Evolutionary conservation across 2,797 vertebrate species (phyloP).

Genomic region (Zalophus californianus): DNA sequence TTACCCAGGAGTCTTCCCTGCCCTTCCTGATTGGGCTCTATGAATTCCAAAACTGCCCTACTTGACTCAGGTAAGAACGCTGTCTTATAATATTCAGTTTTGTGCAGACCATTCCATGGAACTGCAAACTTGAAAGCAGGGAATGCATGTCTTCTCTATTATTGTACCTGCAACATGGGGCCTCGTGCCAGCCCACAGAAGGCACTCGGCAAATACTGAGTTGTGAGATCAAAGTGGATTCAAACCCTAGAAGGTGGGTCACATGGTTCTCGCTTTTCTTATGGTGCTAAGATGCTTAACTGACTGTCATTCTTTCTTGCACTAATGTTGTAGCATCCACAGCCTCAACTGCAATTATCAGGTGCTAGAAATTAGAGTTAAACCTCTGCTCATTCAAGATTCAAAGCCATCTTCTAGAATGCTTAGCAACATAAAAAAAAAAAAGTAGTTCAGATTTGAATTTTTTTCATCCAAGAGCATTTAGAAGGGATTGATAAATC

Average conservation of each 20-base stretch:
- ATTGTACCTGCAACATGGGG: background rate
- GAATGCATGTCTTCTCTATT: background rate
- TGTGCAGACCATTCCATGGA: background rate
- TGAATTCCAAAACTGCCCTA: background rate
- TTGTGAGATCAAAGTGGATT: background rate
- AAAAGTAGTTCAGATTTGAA: conserved; percentile 8
- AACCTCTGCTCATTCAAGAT: background rate
- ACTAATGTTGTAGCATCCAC: background rate
- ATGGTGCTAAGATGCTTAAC: background rate
- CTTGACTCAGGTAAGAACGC: background rate
- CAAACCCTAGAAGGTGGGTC: background rate
- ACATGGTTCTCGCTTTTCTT: background rate
- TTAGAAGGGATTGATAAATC: conserved; percentile 64
- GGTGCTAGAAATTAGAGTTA: background rate
- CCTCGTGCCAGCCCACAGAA: background rate
- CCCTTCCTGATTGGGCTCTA: background rate
- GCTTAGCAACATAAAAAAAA: conserved; percentile 17
- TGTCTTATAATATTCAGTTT: background rate
- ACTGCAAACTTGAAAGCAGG: background rate
- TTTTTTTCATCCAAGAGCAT: conserved; percentile 46
- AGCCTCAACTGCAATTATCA: background rate
- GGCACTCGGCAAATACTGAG: background rate
- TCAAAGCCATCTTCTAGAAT: conserved; percentile 57
- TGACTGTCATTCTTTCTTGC: background rate
- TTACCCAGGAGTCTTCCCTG: background rate